These are phyloP conservation scores for Tamandua tetradactyla DNA, from an alignment of 2,797 vertebrate genomes.

Conservation along the genomic window DNA sequence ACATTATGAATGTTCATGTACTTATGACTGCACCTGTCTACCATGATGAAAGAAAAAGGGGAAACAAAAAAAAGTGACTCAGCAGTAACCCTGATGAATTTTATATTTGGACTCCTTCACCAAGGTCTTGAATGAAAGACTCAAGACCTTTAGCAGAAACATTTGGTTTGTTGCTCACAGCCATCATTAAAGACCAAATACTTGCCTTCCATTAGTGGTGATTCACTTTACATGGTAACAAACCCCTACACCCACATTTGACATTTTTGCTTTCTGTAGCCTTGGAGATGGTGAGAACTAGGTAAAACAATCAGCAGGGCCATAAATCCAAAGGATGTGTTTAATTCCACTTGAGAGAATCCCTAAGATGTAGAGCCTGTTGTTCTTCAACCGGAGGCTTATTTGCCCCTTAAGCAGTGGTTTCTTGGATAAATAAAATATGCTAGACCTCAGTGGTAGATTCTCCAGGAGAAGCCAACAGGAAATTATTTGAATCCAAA, in stretches of 20 bases:
- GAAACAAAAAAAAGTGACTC: not conserved
- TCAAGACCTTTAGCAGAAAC: slow-evolving; percentile 36
- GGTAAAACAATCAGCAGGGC: not conserved
- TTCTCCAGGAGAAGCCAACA: slow-evolving; percentile 56
- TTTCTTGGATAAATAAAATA: slow-evolving; percentile 65
- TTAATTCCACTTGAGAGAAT: not conserved
- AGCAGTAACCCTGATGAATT: not conserved
- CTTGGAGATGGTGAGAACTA: not conserved
- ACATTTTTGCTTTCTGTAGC: slow-evolving; percentile 10
- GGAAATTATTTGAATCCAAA: slow-evolving; percentile 69
- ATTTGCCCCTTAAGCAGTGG: not conserved
- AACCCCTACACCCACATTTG: slow-evolving; percentile 29
- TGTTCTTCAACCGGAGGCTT: slow-evolving; percentile 11
- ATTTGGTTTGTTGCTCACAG: not conserved
- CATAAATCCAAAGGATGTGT: slow-evolving; percentile 1
- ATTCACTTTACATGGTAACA: slow-evolving; percentile 35
- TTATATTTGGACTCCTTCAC: not conserved
- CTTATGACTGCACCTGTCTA: not conserved
- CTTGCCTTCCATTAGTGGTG: not conserved
- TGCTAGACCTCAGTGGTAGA: slow-evolving; percentile 57
- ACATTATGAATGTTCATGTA: not conserved
- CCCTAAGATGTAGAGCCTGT: slow-evolving; percentile 9
- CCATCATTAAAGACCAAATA: slow-evolving; percentile 55
- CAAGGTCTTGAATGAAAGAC: slow-evolving; percentile 8
- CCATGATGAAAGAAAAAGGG: not conserved